Evolutionary conservation across 2,113 vertebrate genomes (phyloP).

Genomic region (Python bivittatus): DNA sequence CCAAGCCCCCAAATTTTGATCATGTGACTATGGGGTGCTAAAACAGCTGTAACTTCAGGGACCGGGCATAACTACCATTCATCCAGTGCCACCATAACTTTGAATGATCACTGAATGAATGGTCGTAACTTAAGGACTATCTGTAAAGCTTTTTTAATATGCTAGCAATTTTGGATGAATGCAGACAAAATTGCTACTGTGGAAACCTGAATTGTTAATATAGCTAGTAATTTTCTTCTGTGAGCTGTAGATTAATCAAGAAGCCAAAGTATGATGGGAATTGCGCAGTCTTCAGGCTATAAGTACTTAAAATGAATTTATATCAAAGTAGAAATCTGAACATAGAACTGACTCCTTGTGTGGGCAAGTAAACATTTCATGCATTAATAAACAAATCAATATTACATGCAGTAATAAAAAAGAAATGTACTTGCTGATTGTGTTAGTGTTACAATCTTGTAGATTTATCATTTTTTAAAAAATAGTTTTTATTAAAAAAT

Average conservation of each 20-base stretch:
- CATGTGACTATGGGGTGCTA: too few species aligned
- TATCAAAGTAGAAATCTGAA: not conserved
- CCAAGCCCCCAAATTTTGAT: too few species aligned
- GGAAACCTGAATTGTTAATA: not conserved
- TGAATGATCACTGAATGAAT: too few species aligned
- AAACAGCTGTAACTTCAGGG: too few species aligned
- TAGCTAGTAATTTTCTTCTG: not conserved
- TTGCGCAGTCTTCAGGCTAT: not conserved
- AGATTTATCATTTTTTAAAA: not conserved
- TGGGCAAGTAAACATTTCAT: not conserved
- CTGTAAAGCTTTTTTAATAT: too few species aligned
- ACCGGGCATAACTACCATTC: too few species aligned
- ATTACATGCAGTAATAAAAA: not conserved
- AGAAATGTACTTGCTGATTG: not conserved
- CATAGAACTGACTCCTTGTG: not conserved
- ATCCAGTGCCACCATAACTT: too few species aligned
- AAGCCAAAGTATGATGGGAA: not conserved
- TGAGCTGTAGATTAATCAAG: not conserved
- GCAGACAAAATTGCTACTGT: not conserved
- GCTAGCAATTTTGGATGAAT: not conserved
- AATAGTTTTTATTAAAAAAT: not conserved
- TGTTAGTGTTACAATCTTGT: not conserved
- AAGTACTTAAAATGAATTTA: not conserved
- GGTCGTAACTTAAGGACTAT: too few species aligned
- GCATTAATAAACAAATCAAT: too few species aligned